Base-by-base conservation (phyloP, 1,140 invertebrate genomes). In the Harpegnathos saltator region DNA sequence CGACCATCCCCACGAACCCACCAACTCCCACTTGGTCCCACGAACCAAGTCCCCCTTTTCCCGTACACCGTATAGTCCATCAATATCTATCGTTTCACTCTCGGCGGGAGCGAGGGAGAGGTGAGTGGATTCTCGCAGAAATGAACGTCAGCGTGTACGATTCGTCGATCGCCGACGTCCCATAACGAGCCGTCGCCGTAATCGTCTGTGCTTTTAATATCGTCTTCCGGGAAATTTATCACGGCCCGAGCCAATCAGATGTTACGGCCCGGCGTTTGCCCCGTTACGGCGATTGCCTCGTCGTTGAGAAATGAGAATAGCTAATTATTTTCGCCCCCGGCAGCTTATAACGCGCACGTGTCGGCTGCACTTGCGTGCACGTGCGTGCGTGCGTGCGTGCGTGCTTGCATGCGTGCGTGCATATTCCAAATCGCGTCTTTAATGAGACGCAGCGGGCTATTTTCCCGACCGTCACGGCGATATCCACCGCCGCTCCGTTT, bases 191-290 rank as follows among this genome's bases (percentile, higher is more conserved):
- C 56, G 24, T 54, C 38, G 38, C 24, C 14, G 82, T 69, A 78
- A 84, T 85, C 68, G 54, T 81, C 44, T 17, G n/a, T 38, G n/a
- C 54, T 77, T 81, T 85, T 85, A 85, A 63, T 73, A 81, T 59
- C 66, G 19, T 24, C 1, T 48, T 12, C 9, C 59, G 68, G 26
- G 29, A 80, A 66, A 82, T 85, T 85, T 85, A 85, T 86, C 62
- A 65, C 52, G 24, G 17, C 78, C 68, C 7, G 61, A 62, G 38
- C 29, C 69, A 65, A 82, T 84, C 61, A 58, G 56, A 82, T 74
- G 74, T 66, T 24, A 73, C 48, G 44, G 29, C 38, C 52, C 22
- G n/a, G 17, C 14, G 33, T 22, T 24, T 50, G 14, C 19, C 15
- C 17, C 59, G 26, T 66, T n/a, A n/a, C n/a, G n/a, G n/a, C 14